Conservation (phyloP, 2,888 invertebrate genomes). For the Formica aserva region DNA sequence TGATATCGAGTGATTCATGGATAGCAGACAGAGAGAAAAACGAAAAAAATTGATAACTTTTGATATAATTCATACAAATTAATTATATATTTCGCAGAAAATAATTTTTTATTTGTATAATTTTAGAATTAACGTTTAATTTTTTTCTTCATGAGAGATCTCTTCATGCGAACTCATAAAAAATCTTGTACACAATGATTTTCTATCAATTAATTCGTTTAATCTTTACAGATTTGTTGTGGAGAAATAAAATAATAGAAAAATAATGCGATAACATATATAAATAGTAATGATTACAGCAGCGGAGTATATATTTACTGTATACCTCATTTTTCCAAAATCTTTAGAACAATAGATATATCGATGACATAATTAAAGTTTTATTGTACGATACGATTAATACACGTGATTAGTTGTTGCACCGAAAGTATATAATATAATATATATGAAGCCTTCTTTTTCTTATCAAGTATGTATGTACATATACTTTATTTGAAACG, state of each 20-base stretch:
- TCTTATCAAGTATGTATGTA: slow-evolving; percentile 33
- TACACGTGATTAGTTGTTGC: slow-evolving; percentile 25
- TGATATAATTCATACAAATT: not conserved
- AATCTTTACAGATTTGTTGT: not conserved
- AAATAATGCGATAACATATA: not conserved
- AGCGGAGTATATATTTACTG: not conserved
- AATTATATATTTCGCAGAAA: not conserved
- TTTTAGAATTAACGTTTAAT: not conserved
- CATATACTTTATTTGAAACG: slow-evolving; percentile 46
- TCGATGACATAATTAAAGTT: slow-evolving; percentile 33
- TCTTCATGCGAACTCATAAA: not conserved
- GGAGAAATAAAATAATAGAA: not conserved
- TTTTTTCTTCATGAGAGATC: not conserved
- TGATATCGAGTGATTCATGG: not conserved
- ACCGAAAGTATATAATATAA: slow-evolving; percentile 1
- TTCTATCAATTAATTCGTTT: not conserved
- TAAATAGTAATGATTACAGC: not conserved
- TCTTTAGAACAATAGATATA: slow-evolving; percentile 24
- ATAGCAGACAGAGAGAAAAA: not conserved
- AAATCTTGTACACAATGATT: not conserved
- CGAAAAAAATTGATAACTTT: not conserved
- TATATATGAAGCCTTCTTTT: not conserved
- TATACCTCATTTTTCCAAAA: not conserved
- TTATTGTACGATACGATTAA: slow-evolving; percentile 27
- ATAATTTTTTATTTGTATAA: not conserved